Evolutionary conservation across 2,888 invertebrate species (phyloP).

Genomic region (Cancer borealis): DNA sequence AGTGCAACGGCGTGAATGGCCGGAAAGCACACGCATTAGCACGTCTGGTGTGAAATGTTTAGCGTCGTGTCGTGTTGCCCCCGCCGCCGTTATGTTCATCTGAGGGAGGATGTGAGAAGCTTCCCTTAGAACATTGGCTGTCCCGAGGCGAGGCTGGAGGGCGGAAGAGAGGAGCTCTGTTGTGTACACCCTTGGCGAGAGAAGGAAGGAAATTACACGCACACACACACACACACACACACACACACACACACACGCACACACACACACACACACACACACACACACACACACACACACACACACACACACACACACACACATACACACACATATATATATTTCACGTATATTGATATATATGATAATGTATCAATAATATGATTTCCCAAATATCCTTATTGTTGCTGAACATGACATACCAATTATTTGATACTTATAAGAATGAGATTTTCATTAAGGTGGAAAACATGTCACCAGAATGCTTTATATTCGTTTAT

Average conservation of each 20-base stretch:
- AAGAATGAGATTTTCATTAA: neutral
- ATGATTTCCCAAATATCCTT: too few species aligned
- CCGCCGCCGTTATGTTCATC: slow-evolving; percentile 2
- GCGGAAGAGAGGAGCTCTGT: neutral
- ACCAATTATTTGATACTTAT: neutral
- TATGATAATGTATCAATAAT: too few species aligned
- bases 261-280: slow-evolving; percentile 26
- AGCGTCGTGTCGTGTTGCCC: neutral
- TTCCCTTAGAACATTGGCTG: neutral
- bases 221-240: neutral
- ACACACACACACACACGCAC: slow-evolving; percentile 12
- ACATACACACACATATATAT: neutral
- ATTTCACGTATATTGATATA: neutral
- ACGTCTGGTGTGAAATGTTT: neutral
- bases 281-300: slow-evolving; percentile 13
- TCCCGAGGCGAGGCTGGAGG: neutral
- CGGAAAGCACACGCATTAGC: neutral
- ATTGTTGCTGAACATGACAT: neutral
- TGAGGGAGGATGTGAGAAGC: neutral
- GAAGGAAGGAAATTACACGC: neutral
- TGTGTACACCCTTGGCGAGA: neutral
- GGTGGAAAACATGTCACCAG: neutral
- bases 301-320: neutral
- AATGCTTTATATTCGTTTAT: neutral
- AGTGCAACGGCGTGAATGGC: neutral